Percentiles rank a stretch among this genome's conserved stretches.
phyloP scores from a whole-genome alignment of 2,113 vertebrate species.

The Hemicordylus capensis region DNA sequence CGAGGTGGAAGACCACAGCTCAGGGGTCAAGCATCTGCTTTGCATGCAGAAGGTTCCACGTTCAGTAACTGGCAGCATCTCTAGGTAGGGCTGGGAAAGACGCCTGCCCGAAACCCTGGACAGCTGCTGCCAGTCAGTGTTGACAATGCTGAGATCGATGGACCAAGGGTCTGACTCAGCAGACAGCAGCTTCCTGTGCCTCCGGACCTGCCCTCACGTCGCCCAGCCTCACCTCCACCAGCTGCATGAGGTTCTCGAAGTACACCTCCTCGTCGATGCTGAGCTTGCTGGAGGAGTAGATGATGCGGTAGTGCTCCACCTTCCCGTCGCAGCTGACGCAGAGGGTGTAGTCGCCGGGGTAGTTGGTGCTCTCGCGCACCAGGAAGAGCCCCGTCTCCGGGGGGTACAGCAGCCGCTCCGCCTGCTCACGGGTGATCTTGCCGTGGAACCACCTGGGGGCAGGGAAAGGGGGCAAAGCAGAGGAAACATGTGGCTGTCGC shows the following conservation, averaged over 20 bases:
- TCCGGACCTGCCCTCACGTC: too few species aligned
- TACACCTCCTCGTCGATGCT: constrained; percentile 93
- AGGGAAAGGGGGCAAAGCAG: too few species aligned
- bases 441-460: constrained; percentile 93
- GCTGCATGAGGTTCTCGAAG: constrained; percentile 98
- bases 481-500: background rate
- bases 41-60: background rate
- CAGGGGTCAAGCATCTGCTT: background rate
- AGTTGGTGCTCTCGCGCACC: constrained; percentile 98
- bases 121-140: too few species aligned
- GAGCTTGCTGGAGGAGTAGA: constrained; percentile 92
- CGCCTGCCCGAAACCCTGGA: background rate
- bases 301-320: constrained; percentile 98
- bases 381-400: constrained; percentile 92
- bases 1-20: background rate
- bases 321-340: constrained; percentile 96
- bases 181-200: too few species aligned
- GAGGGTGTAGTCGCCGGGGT: constrained; percentile 95
- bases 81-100: background rate
- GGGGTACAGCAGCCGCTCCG: constrained; percentile 86
- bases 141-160: too few species aligned
- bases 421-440: constrained; percentile 95
- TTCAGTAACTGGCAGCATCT: background rate
- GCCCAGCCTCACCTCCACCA: constrained; percentile 88
- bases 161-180: too few species aligned